Conservation (phyloP, 2,888 invertebrate species). For the Minunthozetes semirufus region DNA sequence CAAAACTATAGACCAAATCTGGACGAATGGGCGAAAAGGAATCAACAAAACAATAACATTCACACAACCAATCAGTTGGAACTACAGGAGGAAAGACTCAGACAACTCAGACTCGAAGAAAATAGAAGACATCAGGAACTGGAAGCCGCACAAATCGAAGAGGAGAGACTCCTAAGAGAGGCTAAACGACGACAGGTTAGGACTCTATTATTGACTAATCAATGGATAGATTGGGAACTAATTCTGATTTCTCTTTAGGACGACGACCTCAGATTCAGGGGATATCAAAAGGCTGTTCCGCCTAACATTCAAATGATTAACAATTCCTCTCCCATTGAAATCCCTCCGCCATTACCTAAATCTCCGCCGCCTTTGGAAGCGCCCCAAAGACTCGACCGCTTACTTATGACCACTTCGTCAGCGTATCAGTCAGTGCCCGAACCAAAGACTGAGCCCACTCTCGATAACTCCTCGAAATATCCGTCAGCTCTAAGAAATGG, state of each 20-base stretch:
- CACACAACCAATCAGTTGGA: background rate
- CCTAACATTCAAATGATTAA: background rate
- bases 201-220: background rate
- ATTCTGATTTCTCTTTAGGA: slow-evolving; percentile 11
- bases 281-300: slow-evolving; percentile 14
- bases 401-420: slow-evolving; percentile 31
- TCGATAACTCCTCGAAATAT: slow-evolving; percentile 27
- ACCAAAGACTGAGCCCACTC: background rate
- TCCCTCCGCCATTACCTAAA: slow-evolving; percentile 45
- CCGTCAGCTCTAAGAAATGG: slow-evolving; percentile 29
- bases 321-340: slow-evolving; percentile 46
- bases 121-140: slow-evolving; percentile 47
- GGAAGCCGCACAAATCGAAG: slow-evolving; percentile 49
- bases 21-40: slow-evolving; percentile 44
- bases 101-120: slow-evolving; percentile 47
- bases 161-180: slow-evolving; percentile 49
- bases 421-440: slow-evolving; percentile 11
- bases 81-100: slow-evolving; percentile 46
- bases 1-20: slow-evolving; percentile 45
- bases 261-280: slow-evolving; percentile 25
- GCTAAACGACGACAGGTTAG: slow-evolving; percentile 49
- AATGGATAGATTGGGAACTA: too few species aligned
- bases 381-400: slow-evolving; percentile 39
- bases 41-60: background rate
- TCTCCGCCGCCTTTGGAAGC: slow-evolving; percentile 44